These are phyloP conservation scores for Cosmorhoe ocellata DNA, from an alignment of 2,888 invertebrate species.

Conservation along the genomic window DNA sequence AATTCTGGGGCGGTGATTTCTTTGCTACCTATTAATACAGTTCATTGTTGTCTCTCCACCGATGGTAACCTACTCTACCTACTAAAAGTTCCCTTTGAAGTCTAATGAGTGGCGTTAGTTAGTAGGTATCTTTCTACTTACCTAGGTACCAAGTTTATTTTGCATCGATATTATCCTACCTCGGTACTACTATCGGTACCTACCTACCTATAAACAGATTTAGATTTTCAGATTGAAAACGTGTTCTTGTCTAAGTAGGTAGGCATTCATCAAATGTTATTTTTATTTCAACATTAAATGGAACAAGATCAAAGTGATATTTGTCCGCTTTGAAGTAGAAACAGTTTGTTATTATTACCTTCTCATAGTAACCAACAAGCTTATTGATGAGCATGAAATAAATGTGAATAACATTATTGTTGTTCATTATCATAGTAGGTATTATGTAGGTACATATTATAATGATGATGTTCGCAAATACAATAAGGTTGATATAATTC, in stretches of 20 bases:
- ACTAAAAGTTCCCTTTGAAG: slow-evolving; percentile 70
- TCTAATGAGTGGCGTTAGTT: slow-evolving; percentile 66
- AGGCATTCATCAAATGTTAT: slow-evolving; percentile 55
- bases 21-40: slow-evolving; percentile 74
- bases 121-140: too few species aligned
- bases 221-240: slow-evolving; percentile 50
- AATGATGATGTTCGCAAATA: slow-evolving; percentile 9
- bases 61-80: slow-evolving; percentile 41
- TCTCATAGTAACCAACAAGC: slow-evolving; percentile 25
- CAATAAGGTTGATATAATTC: too few species aligned
- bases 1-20: slow-evolving; percentile 53
- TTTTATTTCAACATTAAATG: slow-evolving; percentile 64
- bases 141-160: too few species aligned
- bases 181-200: too few species aligned
- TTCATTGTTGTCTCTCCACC: slow-evolving; percentile 70
- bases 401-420: slow-evolving; percentile 20
- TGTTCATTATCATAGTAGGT: slow-evolving; percentile 13
- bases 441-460: too few species aligned
- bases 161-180: slow-evolving; percentile 61
- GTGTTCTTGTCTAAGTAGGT: slow-evolving; percentile 48
- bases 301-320: slow-evolving; percentile 67
- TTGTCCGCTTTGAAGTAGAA: slow-evolving; percentile 64
- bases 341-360: slow-evolving; percentile 39
- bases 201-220: slow-evolving; percentile 63
- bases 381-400: slow-evolving; percentile 25